Base-by-base conservation (phyloP, 2,888 invertebrate genomes). In the Drosophila kanekoi region DNA sequence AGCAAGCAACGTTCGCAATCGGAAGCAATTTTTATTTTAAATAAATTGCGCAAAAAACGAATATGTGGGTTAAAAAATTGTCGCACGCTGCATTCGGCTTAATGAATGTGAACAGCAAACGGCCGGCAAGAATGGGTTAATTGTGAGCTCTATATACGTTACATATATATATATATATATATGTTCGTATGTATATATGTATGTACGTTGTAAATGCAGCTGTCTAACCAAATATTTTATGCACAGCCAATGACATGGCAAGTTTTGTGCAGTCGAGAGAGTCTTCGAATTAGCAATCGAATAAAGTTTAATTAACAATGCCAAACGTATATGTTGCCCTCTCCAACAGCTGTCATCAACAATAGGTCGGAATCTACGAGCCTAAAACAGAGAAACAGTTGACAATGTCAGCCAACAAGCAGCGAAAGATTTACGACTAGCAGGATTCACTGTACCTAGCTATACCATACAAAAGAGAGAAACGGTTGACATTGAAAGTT, bases 11-110 rank as follows among this genome's bases (percentile, higher is more conserved):
- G 65, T 77, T 67, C 71, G 72, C 81, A 79, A 75, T 87, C 88
- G 88, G 86, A 87, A 85, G 69, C 83, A 87, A 77, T 87, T 84
- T 82, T 84, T 84, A 87, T 84, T 85, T 82, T 75, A 84, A 85
- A 87, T 87, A 85, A 84, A 85, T 87, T 84, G 83, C 64, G 56
- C 66, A 79, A 72, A 81, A 84, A 83, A 69, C 32, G 52, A 53
- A 47, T 44, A 66, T 20, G 16, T 47, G 14, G 61, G 20, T 56
- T 47, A 44, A 68, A 78, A 82, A 82, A 83, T 87, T 81, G 79
- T 79, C 67, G 77, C 82, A 77, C 82, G 86, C 81, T 79, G 79
- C 72, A 77, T 87, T 87, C 82, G 75, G 79, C 88, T 85, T 85
- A 87, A 83, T 83, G 88, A 87, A 83, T 85, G 88, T 80, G 66